These are phyloP conservation scores for Dicrurus megarhynchus DNA, from an alignment of 2,113 vertebrate genomes.

Conservation along the genomic window DNA sequence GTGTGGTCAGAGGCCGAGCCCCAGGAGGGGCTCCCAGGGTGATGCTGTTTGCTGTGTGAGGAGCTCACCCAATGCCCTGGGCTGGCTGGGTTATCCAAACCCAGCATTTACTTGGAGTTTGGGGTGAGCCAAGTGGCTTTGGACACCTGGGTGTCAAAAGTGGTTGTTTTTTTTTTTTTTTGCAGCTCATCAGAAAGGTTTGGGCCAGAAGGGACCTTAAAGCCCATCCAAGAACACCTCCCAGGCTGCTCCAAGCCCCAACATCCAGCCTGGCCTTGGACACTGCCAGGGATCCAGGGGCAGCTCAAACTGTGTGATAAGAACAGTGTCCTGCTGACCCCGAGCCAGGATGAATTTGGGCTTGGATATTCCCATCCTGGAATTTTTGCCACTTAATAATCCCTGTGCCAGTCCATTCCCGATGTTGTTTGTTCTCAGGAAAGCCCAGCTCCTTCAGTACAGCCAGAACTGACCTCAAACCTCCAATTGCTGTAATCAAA, in stretches of 20 bases:
- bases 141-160: background rate
- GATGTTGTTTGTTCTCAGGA: background rate
- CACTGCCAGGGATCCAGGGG: background rate
- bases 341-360: background rate
- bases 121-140: background rate
- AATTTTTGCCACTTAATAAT: background rate
- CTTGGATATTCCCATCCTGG: background rate
- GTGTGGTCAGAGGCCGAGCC: background rate
- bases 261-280: background rate
- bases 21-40: background rate
- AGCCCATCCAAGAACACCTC: background rate
- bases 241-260: background rate
- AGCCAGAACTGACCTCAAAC: background rate
- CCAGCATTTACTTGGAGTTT: accelerated
- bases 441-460: background rate
- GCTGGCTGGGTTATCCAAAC: accelerated
- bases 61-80: background rate
- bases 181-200: background rate
- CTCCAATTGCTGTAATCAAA: background rate
- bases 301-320: background rate
- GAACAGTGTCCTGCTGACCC: background rate
- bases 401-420: background rate
- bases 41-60: background rate
- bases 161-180: background rate
- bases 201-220: accelerated